phyloP scores from a whole-genome alignment of 2,113 vertebrate species.

The Rhagologus leucostigma region DNA sequence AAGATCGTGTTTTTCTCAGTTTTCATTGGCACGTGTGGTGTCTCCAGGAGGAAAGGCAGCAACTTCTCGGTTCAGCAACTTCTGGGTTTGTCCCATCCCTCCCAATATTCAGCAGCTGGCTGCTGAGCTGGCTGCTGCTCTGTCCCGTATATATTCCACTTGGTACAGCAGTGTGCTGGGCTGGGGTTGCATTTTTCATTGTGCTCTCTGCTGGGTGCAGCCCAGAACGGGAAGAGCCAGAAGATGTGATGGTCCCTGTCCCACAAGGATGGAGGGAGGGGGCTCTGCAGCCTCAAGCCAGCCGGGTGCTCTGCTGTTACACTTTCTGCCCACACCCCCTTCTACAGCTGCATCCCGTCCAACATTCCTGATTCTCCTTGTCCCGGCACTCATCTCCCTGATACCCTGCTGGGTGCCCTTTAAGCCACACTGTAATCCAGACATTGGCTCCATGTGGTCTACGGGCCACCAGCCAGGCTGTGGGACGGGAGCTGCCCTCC shows the following conservation, averaged over 20 bases:
- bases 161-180: accelerated
- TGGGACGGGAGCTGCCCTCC: accelerated
- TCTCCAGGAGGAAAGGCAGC: background rate
- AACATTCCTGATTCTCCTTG: slow-evolving; percentile 25
- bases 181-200: background rate
- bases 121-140: background rate
- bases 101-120: background rate
- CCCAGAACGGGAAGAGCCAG: background rate
- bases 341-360: background rate
- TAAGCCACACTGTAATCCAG: background rate
- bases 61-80: background rate
- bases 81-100: accelerated
- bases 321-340: background rate
- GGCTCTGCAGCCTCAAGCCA: accelerated
- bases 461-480: background rate
- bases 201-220: background rate
- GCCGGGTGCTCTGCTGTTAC: background rate
- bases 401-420: background rate
- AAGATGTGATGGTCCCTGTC: background rate
- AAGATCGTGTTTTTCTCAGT: background rate
- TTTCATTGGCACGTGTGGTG: background rate
- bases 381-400: background rate
- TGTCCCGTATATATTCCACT: background rate
- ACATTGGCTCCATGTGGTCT: background rate
- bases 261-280: accelerated